Conservation (phyloP, 2,797 vertebrate species). For the Rallus crepitans region DNA sequence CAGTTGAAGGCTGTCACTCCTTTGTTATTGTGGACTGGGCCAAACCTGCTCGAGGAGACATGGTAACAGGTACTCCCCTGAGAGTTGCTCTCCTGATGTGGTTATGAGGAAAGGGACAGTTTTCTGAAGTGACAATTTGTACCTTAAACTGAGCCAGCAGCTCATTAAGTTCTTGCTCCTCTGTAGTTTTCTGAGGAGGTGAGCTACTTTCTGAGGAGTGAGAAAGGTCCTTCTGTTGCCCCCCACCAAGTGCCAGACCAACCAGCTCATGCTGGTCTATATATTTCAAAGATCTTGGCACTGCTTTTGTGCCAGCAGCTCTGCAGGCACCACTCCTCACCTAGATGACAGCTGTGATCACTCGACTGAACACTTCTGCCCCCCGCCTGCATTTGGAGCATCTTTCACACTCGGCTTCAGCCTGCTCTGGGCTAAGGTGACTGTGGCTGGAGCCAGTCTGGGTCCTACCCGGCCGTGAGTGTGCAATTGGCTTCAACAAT, state of each 20-base stretch:
- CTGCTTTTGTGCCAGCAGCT: background rate
- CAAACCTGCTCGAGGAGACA: slow-evolving; percentile 88
- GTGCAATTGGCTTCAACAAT: background rate
- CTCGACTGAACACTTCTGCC: background rate
- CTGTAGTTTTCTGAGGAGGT: background rate
- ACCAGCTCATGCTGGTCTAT: background rate
- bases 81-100: background rate
- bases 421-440: background rate
- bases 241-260: background rate
- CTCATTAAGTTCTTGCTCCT: background rate
- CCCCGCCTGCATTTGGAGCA: background rate
- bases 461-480: background rate
- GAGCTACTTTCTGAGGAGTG: background rate
- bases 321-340: background rate
- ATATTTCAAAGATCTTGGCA: background rate
- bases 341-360: background rate
- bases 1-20: slow-evolving; percentile 97
- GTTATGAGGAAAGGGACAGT: background rate
- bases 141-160: background rate
- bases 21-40: slow-evolving; percentile 98
- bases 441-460: background rate
- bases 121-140: background rate
- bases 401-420: background rate
- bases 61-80: slow-evolving; percentile 89
- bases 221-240: background rate